Conservation (phyloP, 30 jellyfish, hydroid and myxozoan species). For the Phacellophora camtschatica region DNA sequence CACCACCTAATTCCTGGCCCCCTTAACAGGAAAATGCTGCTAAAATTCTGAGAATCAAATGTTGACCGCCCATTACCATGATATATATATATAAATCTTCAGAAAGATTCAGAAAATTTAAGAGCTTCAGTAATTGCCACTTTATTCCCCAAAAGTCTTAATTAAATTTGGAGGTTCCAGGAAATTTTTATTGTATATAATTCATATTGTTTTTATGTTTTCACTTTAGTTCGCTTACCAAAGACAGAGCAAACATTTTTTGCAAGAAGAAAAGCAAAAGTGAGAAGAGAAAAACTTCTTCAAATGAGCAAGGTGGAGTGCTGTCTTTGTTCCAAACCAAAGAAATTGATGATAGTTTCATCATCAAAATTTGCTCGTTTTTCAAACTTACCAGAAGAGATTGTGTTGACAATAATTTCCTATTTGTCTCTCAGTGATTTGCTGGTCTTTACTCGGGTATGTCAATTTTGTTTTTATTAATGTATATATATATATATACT, state of each 20-base stretch:
- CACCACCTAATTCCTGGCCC: too few species aligned
- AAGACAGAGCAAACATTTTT: not conserved
- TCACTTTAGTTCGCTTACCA: conserved; percentile 13
- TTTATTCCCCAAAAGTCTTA: too few species aligned
- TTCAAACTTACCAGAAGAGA: conserved; percentile 75
- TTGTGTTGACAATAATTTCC: conserved; percentile 29
- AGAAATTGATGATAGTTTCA: not conserved
- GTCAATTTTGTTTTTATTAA: too few species aligned
- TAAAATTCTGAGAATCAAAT: too few species aligned
- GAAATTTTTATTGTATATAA: too few species aligned
- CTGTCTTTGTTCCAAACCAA: not conserved
- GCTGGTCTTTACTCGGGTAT: conserved; percentile 52
- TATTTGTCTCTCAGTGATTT: conserved; percentile 69
- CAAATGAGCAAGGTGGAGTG: conserved; percentile 4
- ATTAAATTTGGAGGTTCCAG: too few species aligned
- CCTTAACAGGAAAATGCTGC: too few species aligned
- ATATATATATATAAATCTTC: too few species aligned
- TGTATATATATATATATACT: too few species aligned
- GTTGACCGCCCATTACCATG: too few species aligned
- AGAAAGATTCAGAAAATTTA: too few species aligned
- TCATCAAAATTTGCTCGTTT: not conserved
- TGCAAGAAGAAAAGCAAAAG: conserved; percentile 22
- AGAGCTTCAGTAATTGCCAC: too few species aligned
- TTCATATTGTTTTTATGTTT: not conserved
- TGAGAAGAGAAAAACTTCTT: conserved; percentile 8